A percentile compares a stretch with the other conserved stretches of the same genome.
Evolutionary conservation across 53 echinoderm and acorn worm species (phyloP).

Genomic region (Echinarachnius parma): DNA sequence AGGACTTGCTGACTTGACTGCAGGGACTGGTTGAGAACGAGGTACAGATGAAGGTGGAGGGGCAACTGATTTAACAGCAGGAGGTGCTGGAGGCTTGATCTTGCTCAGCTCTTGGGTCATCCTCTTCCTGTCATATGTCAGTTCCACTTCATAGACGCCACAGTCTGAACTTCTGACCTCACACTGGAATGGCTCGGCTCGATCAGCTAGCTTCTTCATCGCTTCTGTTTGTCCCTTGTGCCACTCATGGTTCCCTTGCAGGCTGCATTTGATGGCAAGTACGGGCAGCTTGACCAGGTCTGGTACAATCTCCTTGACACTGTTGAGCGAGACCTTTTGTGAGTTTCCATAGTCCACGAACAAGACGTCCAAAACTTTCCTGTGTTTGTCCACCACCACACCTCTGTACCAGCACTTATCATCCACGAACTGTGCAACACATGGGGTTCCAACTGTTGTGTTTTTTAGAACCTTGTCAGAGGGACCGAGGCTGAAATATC

Average conservation of each 20-base stretch:
- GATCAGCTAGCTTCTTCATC: conserved; percentile 55
- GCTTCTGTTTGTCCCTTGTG: conserved; percentile 41
- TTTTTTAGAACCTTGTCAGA: conserved; percentile 46
- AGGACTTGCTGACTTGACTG: not conserved
- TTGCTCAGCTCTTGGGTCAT: conserved; percentile 17
- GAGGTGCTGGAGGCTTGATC: conserved; percentile 21
- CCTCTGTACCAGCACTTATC: conserved; percentile 92
- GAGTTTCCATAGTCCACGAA: conserved; percentile 96
- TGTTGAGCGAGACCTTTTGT: conserved; percentile 58
- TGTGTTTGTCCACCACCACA: conserved; percentile 68
- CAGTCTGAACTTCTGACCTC: conserved; percentile 44
- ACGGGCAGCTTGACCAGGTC: conserved; percentile 69
- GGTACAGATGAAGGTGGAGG: conserved; percentile 4
- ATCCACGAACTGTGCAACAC: conserved; percentile 77
- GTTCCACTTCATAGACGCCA: conserved; percentile 82
- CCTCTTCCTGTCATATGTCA: conserved; percentile 60
- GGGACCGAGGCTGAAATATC: conserved; percentile 24
- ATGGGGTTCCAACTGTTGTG: conserved; percentile 65
- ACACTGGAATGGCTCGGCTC: conserved; percentile 69
- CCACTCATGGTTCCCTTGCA: conserved; percentile 60
- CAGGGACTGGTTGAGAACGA: not conserved
- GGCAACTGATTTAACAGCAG: no score
- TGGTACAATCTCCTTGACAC: conserved; percentile 62
- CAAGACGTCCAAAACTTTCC: conserved; percentile 58
- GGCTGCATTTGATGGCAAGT: conserved; percentile 74